Evolutionary conservation across 1,140 invertebrate genomes (phyloP), one percentile per base, ranked within the genome.

Genomic region (Drosophila biarmipes): DNA sequence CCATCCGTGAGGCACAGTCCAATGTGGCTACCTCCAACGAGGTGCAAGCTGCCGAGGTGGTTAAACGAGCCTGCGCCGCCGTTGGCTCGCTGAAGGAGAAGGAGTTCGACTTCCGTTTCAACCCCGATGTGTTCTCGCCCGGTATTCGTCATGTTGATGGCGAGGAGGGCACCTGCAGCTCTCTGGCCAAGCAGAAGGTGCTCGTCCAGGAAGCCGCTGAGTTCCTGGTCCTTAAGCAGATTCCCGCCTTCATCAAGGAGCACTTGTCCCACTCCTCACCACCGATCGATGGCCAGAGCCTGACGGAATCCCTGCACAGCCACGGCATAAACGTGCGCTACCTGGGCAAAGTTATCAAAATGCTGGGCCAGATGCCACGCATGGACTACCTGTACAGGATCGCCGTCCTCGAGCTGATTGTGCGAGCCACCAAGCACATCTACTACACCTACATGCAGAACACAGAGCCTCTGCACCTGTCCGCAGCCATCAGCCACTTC

Each of bases 261-360:
- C 98, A 97, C 85, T 93, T 98, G 77, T 97, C 99, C 91, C 98
- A 99, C 91, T 95, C 96, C 4, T 95, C 96, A 8, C 96, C 97
- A 11, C 97, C 98, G 4, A 98, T 99, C 95, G 98, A 99, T 93
- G 98, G 98, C 19, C 93, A 94, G 19, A 98, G 97, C n/a, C 93
- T 99, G n/a, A 95, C 97, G 1, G 98, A 99, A 92, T 96, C 97
- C 1, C 93, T 99, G 86, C 98, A 99, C 92, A 96, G 95, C 72
- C 95, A 97, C 77, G 99, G 99, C 56, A 99, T 99, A 74, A 99
- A 99, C 92, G 96, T 99, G 58, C 95, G 99, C 31, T 99, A 99
- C 92, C 93, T 99, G 52, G 98, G 98, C 27, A 96, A 97, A 93
- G 94, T 98, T 19, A 96, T 96, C 14, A 94, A 95, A 52, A 95